Evolutionary conservation across 1,140 invertebrate genomes (phyloP).

Genomic region (Drosophila mojavensis): DNA sequence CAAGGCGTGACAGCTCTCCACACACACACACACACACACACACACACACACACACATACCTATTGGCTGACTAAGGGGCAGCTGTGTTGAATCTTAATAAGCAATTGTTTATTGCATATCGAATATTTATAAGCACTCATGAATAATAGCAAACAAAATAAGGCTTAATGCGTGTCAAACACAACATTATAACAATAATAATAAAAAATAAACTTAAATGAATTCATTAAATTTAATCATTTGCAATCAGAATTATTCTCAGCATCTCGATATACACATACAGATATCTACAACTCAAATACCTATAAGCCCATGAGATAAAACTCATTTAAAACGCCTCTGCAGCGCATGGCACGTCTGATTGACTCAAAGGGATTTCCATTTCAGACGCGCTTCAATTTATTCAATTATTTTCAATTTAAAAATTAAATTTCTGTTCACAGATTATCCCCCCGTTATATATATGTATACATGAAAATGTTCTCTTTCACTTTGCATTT

Average conservation of each 20-base stretch:
- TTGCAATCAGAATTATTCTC: conserved; percentile 9
- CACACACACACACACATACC: neutral
- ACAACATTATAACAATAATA: neutral
- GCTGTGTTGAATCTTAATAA: conserved; percentile 35
- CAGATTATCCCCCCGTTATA: conserved; percentile 1
- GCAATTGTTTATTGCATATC: conserved; percentile 7
- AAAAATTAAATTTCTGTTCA: conserved; percentile 3
- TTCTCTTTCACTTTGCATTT: neutral
- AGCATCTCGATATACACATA: neutral
- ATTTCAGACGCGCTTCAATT: conserved; percentile 37
- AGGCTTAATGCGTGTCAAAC: neutral
- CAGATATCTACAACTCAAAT: neutral
- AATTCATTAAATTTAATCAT: conserved; percentile 9
- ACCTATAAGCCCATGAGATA: neutral
- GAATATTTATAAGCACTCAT: neutral
- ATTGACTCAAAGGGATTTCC: conserved; percentile 37
- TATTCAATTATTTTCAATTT: conserved; percentile 55
- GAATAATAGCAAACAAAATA: neutral
- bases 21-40: neutral
- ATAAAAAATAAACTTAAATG: neutral
- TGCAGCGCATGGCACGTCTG: conserved; percentile 5
- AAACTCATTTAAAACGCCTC: conserved; percentile 16
- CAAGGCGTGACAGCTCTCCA: conserved; percentile 10
- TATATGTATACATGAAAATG: too few species aligned
- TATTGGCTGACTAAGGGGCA: conserved; percentile 17